These are phyloP conservation scores for Brachycybe producta DNA, from an alignment of 2,888 invertebrate species.

Conservation along the genomic window DNA sequence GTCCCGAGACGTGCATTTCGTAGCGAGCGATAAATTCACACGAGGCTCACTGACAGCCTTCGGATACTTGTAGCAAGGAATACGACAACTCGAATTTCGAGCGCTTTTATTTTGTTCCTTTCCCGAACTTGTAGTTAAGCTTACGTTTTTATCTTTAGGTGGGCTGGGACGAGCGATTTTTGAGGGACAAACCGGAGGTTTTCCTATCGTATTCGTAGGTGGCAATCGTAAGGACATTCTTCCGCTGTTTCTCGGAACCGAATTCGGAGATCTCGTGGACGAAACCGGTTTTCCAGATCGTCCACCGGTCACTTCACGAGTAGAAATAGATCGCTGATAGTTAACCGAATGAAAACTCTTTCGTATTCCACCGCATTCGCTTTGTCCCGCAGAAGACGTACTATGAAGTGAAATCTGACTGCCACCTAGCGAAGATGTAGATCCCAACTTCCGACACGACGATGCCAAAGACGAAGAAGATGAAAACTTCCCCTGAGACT, in stretches of 20 bases:
- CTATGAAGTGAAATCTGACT: conserved; percentile 11
- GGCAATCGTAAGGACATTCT: neutral
- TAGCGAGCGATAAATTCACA: no score
- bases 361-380: neutral
- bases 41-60: no score
- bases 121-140: no score
- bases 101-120: no score
- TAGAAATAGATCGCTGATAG: no score
- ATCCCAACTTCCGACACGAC: neutral
- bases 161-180: neutral
- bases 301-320: no score
- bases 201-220: neutral
- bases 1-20: no score
- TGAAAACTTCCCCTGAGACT: neutral
- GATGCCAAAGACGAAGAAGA: conserved; percentile 9
- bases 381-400: neutral
- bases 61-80: no score
- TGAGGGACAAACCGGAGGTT: conserved; percentile 9
- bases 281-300: neutral
- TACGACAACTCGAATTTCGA: no score
- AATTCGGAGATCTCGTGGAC: neutral
- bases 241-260: neutral
- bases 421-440: conserved; percentile 6
- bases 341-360: conserved; percentile 11
- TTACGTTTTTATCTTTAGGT: neutral